Evolutionary conservation across 2,888 invertebrate species (phyloP).

Genomic region (Acleris cristana): DNA sequence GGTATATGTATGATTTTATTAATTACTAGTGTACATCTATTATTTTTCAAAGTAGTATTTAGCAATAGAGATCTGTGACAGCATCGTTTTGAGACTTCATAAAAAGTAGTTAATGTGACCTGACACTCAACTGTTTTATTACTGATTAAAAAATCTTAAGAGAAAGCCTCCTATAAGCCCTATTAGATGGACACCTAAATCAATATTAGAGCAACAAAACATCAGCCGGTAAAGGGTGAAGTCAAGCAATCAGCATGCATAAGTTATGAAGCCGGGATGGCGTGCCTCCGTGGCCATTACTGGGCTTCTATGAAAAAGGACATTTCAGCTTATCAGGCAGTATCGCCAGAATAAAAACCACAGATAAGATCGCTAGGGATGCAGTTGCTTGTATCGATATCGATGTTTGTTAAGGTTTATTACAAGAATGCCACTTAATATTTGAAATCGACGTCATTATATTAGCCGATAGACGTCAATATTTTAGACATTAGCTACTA

Average conservation of each 20-base stretch:
- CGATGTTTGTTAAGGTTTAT: conserved; percentile 35
- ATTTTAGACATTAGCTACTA: too few relatives aligned
- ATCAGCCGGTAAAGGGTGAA: conserved; percentile 72
- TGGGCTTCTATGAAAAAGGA: conserved; percentile 82
- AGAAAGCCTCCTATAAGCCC: neutral
- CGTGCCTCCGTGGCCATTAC: conserved; percentile 79
- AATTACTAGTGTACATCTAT: too few relatives aligned
- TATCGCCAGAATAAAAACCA: conserved; percentile 81
- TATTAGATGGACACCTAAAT: conserved; percentile 11
- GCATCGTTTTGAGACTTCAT: too few relatives aligned
- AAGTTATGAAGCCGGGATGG: conserved; percentile 75
- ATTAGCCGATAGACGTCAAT: too few relatives aligned
- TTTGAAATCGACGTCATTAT: too few relatives aligned
- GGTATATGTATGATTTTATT: too few relatives aligned
- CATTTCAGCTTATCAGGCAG: conserved; percentile 80
- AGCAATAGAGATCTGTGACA: too few relatives aligned
- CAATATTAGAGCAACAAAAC: conserved; percentile 31
- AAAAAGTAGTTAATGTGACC: too few relatives aligned
- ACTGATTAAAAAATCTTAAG: too few relatives aligned
- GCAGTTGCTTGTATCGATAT: conserved; percentile 44
- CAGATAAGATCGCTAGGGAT: conserved; percentile 73
- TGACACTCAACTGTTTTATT: too few relatives aligned
- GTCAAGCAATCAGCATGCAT: conserved; percentile 78
- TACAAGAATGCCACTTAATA: too few relatives aligned
- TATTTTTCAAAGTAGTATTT: too few relatives aligned